phyloP scores from a whole-genome alignment of 2,113 vertebrate species.

The Elgaria multicarinata region DNA sequence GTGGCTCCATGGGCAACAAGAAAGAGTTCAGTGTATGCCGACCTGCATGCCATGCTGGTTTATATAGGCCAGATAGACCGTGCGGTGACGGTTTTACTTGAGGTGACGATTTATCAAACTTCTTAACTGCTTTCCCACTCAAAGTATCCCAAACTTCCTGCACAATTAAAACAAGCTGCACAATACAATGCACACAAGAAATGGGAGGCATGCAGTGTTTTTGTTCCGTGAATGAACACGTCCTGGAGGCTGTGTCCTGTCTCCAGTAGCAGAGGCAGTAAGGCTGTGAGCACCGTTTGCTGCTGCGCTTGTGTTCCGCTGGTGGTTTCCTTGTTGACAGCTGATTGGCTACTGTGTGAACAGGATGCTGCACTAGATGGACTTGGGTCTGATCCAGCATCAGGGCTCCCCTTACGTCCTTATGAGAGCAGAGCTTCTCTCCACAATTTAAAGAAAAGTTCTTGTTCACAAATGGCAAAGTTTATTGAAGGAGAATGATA shows the following conservation, averaged over 20 bases:
- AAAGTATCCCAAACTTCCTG: not conserved
- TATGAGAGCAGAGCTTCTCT: not conserved
- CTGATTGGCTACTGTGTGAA: no score
- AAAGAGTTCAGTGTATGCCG: not conserved
- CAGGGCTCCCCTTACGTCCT: no score
- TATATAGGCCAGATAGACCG: not conserved
- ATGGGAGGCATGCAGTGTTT: not conserved
- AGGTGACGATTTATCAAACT: not conserved
- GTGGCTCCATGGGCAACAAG: not conserved
- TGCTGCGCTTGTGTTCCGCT: no score
- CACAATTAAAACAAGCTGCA: not conserved
- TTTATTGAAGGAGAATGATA: not conserved
- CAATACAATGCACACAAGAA: not conserved
- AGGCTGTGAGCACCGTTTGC: no score
- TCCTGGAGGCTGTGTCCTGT: no score
- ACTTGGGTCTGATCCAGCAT: no score
- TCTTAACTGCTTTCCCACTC: not conserved
- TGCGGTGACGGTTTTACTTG: not conserved
- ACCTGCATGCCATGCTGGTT: not conserved
- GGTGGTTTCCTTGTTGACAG: no score
- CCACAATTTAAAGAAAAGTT: not conserved
- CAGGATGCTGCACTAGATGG: no score
- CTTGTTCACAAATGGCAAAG: not conserved
- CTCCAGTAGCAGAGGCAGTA: no score
- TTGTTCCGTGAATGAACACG: not conserved